Base-by-base conservation (phyloP, 2,888 invertebrate species). In the Caenorhabditis virilis region DNA sequence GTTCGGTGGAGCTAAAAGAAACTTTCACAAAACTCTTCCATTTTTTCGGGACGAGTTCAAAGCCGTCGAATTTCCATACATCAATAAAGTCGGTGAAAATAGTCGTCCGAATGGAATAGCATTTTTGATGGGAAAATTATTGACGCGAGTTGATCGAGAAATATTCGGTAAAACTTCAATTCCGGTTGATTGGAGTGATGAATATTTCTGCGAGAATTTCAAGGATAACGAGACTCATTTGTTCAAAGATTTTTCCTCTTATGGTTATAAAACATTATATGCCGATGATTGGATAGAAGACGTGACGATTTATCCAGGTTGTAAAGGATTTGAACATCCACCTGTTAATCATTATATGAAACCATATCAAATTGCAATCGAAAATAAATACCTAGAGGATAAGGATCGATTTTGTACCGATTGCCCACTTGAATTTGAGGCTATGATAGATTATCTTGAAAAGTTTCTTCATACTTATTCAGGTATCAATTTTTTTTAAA, bases 41-140 rank as follows among this genome's bases (percentile, higher is more conserved):
- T 68, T 65, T 35, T 63, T 71, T 45, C 54, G 53, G 16, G 60
- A 71, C 27, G 55, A 61, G 18, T 56, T 65, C 56, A 69, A 64
- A 36, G 72, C 74, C 22, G 56, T 75, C 33, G 53, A 54, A 27
- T 74, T 77, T 45, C 67, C 66, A 1, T 68, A 74, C 52, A 55
- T 77, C 51, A 77, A 77, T 60, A 77, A 77, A 61, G 47, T 76
- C 13, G 77, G 72, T 9, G 45, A 64, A 22, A 77, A 77, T 51
- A 68, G 69, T 50, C 63, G 69, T n/a, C 77, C 77, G n/a, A 77
- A 77, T 63, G 76, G 70, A 18, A 51, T 70, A 47, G 69, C 69
- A 0, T 48, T 77, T 18, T 68, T 60, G 65, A 65, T 63, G 47
- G 71, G 71, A 65, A 70, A 70, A 49, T 57, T 56, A 6, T 22